phyloP scores from a whole-genome alignment of 2,113 vertebrate species.

The Tringa solitaria region DNA sequence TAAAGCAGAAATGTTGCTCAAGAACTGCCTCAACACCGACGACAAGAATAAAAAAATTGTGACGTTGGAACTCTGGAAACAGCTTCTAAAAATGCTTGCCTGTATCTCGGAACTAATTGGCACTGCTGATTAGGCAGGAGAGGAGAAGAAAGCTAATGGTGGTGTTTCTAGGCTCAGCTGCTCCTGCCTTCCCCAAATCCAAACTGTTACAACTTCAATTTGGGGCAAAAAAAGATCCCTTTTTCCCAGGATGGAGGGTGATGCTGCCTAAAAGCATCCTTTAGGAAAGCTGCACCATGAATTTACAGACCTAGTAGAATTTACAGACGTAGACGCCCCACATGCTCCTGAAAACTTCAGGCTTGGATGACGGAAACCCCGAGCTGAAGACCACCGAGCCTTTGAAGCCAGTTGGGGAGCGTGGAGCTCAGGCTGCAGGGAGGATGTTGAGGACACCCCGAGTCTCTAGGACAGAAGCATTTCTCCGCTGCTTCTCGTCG shows the following conservation, averaged over 20 bases:
- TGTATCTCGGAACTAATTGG: background rate
- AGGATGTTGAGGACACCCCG: background rate
- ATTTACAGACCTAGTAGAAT: background rate
- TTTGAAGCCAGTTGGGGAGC: background rate
- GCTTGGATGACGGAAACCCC: fast-evolving
- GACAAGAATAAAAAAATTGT: background rate
- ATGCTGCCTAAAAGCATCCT: background rate
- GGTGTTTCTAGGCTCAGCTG: background rate
- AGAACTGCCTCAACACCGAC: background rate
- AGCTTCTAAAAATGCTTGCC: slow-evolving; percentile 28
- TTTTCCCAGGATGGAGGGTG: background rate
- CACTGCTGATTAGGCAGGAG: background rate
- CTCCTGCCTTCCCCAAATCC: background rate
- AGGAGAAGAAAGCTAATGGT: background rate
- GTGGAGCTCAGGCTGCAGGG: fast-evolving
- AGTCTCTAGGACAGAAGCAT: background rate
- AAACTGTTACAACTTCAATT: background rate
- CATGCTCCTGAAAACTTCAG: background rate
- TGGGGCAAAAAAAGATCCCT: background rate
- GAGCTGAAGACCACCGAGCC: fast-evolving
- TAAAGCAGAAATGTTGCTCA: background rate
- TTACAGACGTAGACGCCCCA: background rate
- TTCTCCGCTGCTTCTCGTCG: fast-evolving
- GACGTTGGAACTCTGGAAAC: background rate
- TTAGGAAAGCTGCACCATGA: background rate